These are phyloP conservation scores for Drosophila lowei DNA, from an alignment of 1,140 invertebrate genomes.

Conservation along the genomic window DNA sequence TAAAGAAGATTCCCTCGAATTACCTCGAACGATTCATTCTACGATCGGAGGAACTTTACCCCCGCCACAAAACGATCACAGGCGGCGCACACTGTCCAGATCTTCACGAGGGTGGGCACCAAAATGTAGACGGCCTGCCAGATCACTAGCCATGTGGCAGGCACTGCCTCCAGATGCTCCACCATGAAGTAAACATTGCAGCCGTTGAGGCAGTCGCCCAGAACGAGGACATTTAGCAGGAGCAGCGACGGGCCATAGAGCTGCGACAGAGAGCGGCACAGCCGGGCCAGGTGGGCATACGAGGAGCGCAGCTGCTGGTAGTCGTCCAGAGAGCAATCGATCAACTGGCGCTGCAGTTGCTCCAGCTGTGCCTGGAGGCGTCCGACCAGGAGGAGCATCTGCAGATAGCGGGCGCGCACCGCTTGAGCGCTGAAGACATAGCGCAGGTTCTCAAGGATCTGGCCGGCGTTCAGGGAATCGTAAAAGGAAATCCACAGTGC, in stretches of 20 bases:
- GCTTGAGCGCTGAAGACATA: conserved; percentile 44
- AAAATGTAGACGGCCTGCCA: conserved; percentile 38
- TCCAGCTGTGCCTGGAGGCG: conserved; percentile 47
- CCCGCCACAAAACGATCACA: conserved; percentile 41
- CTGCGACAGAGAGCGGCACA: conserved; percentile 35
- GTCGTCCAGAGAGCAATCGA: neutral
- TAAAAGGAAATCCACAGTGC: neutral
- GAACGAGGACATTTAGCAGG: conserved; percentile 59
- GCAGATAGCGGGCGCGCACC: conserved; percentile 55
- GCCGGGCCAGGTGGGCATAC: conserved; percentile 49
- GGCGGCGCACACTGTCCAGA: conserved; percentile 50
- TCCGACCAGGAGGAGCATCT: conserved; percentile 47
- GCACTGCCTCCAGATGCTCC: conserved; percentile 5
- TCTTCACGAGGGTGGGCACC: conserved; percentile 49
- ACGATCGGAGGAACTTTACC: conserved; percentile 15
- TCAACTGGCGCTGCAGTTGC: conserved; percentile 16
- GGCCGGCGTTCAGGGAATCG: accelerated
- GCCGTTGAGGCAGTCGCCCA: conserved; percentile 57
- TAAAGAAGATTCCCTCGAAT: neutral
- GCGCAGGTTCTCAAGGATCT: conserved; percentile 13
- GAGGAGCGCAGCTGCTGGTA: conserved; percentile 20
- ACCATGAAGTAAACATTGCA: conserved; percentile 57
- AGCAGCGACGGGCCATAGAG: conserved; percentile 54
- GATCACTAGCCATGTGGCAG: conserved; percentile 26
- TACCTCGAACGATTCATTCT: neutral